phyloP scores from a whole-genome alignment of 2,888 invertebrate genomes.

The Exocentrus adspersus region DNA sequence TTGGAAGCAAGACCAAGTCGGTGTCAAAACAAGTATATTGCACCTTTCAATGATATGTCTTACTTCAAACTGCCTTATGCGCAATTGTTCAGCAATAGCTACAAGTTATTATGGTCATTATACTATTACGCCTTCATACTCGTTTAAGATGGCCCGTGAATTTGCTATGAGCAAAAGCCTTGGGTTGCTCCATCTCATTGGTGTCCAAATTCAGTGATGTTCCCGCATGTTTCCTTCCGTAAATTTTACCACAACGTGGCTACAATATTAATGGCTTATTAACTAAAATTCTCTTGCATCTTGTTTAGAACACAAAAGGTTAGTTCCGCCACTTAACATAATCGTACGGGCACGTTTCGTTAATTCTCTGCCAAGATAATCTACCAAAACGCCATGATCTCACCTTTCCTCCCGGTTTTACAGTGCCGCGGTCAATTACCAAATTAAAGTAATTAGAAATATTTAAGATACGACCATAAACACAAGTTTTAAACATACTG shows the following conservation, averaged over 20 bases:
- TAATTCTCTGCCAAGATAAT: not conserved
- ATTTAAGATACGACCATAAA: too few relatives aligned
- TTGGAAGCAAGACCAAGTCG: constrained; percentile 29
- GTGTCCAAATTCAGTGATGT: constrained; percentile 45
- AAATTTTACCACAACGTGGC: constrained; percentile 33
- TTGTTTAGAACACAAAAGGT: constrained; percentile 35
- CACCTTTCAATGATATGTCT: constrained; percentile 59
- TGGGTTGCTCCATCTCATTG: constrained; percentile 50
- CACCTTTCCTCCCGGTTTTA: not conserved
- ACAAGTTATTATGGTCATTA: constrained; percentile 63
- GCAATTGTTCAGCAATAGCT: constrained; percentile 64
- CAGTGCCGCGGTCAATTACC: too few relatives aligned
- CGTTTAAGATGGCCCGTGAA: constrained; percentile 63
- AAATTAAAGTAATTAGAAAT: too few relatives aligned
- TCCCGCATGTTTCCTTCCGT: constrained; percentile 46
- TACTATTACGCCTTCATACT: constrained; percentile 64
- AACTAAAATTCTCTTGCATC: constrained; percentile 35
- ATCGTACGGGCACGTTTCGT: not conserved
- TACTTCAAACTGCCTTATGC: constrained; percentile 62
- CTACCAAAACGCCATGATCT: not conserved
- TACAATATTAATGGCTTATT: constrained; percentile 34
- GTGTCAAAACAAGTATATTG: constrained; percentile 43
- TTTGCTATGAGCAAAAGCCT: constrained; percentile 59
- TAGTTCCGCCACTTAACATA: constrained; percentile 35
- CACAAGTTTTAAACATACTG: too few relatives aligned